These are phyloP conservation scores for Oryzias woworae DNA, from an alignment of 2,113 vertebrate species.

Conservation along the genomic window DNA sequence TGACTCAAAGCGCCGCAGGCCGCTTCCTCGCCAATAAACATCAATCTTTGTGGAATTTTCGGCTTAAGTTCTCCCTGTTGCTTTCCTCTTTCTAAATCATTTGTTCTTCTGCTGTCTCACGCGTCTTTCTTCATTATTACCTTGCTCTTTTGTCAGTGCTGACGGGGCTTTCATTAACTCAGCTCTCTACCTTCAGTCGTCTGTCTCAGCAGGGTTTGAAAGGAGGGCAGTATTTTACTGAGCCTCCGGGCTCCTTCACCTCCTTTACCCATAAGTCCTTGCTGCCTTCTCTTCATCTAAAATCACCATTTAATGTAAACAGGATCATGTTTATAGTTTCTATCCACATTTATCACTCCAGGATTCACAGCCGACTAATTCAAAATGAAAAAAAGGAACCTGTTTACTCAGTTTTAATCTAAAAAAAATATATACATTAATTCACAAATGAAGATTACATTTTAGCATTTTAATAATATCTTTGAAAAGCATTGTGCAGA, in stretches of 20 bases:
- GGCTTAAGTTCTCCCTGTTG: not conserved
- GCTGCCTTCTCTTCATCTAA: too few species aligned
- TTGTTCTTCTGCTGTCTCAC: constrained; percentile 13
- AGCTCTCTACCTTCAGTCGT: constrained; percentile 38
- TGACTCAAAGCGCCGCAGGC: constrained; percentile 44
- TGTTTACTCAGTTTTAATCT: too few species aligned
- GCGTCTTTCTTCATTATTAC: constrained; percentile 25
- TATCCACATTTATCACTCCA: too few species aligned
- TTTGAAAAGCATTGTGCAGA: too few species aligned
- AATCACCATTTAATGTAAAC: too few species aligned
- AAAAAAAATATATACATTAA: too few species aligned
- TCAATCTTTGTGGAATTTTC: constrained; percentile 9
- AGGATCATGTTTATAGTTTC: too few species aligned
- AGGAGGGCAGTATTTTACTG: constrained; percentile 31
- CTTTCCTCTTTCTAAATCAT: constrained; percentile 10
- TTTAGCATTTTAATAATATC: too few species aligned
- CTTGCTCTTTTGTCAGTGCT: constrained; percentile 7
- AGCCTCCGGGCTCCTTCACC: constrained; percentile 30
- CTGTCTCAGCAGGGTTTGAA: constrained; percentile 32
- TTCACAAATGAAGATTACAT: too few species aligned
- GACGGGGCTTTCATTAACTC: constrained; percentile 32
- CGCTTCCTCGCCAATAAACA: constrained; percentile 56
- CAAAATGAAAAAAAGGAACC: too few species aligned
- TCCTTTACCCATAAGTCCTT: not conserved
- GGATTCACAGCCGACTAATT: too few species aligned